These are phyloP conservation scores for Drosophila simulans DNA, from an alignment of 1,140 invertebrate genomes.

Conservation along the genomic window DNA sequence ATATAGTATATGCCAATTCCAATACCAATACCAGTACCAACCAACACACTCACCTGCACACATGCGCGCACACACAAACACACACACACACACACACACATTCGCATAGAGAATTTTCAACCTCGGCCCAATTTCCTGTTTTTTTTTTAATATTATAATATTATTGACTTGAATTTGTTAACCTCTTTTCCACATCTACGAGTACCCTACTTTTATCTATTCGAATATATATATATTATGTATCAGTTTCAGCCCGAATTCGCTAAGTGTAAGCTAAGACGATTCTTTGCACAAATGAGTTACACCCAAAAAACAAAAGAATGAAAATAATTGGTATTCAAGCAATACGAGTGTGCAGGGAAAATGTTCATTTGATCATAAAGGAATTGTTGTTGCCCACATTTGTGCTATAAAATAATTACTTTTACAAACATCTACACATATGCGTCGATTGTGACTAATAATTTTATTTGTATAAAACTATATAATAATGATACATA, in stretches of 20 bases:
- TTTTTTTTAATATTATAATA: slow-evolving; percentile 49
- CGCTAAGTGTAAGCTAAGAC: slow-evolving; percentile 37
- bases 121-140: slow-evolving; percentile 84
- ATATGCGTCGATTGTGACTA: slow-evolving; percentile 75
- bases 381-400: slow-evolving; percentile 39
- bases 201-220: slow-evolving; percentile 47
- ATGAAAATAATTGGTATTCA: slow-evolving; percentile 7
- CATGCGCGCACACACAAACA: slow-evolving; percentile 28
- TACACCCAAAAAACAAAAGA: slow-evolving; percentile 75
- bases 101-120: slow-evolving; percentile 65
- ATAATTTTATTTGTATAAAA: slow-evolving; percentile 68
- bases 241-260: slow-evolving; percentile 57
- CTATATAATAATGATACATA: slow-evolving; percentile 7
- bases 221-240: slow-evolving; percentile 34
- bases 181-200: slow-evolving; percentile 33
- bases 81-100: slow-evolving; percentile 22
- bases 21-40: not conserved
- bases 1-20: not conserved
- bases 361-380: slow-evolving; percentile 49
- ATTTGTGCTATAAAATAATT: slow-evolving; percentile 59
- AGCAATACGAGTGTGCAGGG: slow-evolving; percentile 8
- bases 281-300: slow-evolving; percentile 71
- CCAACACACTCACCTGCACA: slow-evolving; percentile 40
- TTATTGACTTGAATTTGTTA: slow-evolving; percentile 52
- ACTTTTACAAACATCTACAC: slow-evolving; percentile 52